phyloP scores from a whole-genome alignment of 2,113 vertebrate genomes.

The Peromyscus maniculatus region DNA sequence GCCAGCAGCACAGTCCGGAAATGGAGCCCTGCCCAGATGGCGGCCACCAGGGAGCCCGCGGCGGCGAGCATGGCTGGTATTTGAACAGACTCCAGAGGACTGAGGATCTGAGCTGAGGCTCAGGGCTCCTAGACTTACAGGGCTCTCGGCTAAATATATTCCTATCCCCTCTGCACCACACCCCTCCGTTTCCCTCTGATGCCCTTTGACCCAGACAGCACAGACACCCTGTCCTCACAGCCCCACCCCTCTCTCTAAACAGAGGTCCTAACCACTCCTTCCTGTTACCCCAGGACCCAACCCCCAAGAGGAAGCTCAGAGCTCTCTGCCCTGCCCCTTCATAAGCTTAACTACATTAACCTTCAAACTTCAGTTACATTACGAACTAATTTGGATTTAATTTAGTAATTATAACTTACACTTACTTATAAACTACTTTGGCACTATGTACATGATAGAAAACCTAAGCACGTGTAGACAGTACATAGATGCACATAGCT shows the following conservation, averaged over 20 bases:
- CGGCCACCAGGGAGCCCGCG: neutral
- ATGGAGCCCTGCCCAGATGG: slow-evolving; percentile 82
- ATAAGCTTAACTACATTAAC: neutral
- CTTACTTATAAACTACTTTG: neutral
- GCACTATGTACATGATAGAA: neutral
- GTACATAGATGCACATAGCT: neutral
- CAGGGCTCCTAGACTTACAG: neutral
- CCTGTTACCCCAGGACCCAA: no score
- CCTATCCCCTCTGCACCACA: neutral
- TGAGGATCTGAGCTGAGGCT: neutral
- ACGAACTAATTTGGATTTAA: neutral
- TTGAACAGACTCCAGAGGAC: neutral
- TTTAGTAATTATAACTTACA: neutral
- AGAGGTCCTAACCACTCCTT: neutral
- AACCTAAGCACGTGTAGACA: neutral
- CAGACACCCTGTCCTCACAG: neutral
- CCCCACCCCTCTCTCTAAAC: neutral
- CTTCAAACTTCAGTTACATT: neutral
- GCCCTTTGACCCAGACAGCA: neutral
- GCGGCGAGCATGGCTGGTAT: neutral
- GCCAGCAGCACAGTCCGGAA: slow-evolving; percentile 85
- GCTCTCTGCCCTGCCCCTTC: neutral
- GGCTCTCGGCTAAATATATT: neutral
- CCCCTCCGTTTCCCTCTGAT: neutral
- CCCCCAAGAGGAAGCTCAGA: no score